Percentiles rank a stretch among this genome's conserved stretches.
Conservation (phyloP, 2,113 vertebrate genomes). For the Pan paniscus region DNA sequence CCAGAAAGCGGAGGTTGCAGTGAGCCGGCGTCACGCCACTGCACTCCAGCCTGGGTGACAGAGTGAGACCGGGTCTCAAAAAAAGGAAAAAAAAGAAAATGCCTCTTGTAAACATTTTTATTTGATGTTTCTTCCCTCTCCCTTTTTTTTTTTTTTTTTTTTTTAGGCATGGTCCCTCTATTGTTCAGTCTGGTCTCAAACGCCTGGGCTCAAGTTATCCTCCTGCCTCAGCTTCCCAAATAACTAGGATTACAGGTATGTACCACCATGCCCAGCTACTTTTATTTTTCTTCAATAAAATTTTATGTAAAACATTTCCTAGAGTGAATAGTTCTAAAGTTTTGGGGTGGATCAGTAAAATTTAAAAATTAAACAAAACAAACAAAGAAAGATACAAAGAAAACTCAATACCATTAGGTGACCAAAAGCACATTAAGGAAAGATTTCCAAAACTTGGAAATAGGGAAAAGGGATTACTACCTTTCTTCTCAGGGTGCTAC, state of each 20-base stretch:
- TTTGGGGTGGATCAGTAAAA: background rate
- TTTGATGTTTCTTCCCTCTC: background rate
- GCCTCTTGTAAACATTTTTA: background rate
- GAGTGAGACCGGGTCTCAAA: no score
- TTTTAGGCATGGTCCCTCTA: background rate
- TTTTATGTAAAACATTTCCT: background rate
- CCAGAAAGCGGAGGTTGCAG: no score
- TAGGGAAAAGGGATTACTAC: background rate
- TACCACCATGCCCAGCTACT: background rate
- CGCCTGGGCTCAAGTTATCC: background rate
- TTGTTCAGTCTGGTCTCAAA: background rate
- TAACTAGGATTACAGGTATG: background rate
- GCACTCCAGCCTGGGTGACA: no score
- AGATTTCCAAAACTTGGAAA: conserved; percentile 1
- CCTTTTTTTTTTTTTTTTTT: background rate
- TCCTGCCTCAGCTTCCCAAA: background rate
- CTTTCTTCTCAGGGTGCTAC: background rate
- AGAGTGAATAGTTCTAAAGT: background rate
- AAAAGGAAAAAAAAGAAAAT: background rate
- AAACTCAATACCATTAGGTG: background rate
- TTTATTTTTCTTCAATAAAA: background rate
- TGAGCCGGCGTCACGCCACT: no score
- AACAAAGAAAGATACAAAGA: background rate
- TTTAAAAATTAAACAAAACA: background rate
- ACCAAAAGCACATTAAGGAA: background rate